These are phyloP conservation scores for Xiphophorus couchianus DNA, from an alignment of 2,113 vertebrate genomes.

Conservation along the genomic window DNA sequence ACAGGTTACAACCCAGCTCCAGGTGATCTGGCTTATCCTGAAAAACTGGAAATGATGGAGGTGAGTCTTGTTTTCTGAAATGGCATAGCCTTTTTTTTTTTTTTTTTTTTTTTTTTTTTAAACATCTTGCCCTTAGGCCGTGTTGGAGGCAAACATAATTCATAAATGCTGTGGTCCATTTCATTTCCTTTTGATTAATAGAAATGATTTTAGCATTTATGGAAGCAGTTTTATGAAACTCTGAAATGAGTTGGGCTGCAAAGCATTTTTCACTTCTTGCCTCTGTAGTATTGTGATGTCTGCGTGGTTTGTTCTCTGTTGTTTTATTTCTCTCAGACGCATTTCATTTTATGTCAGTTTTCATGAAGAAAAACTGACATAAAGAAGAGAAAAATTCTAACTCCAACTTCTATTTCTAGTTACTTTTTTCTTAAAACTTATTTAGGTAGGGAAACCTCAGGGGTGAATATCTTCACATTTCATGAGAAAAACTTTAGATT, in stretches of 20 bases:
- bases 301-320: neutral
- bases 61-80: conserved; percentile 61
- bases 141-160: neutral
- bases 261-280: neutral
- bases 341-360: conserved; percentile 24
- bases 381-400: conserved; percentile 9
- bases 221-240: neutral
- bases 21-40: conserved; percentile 94
- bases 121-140: neutral
- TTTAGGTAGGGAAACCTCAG: conserved; percentile 4
- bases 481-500: conserved; percentile 15
- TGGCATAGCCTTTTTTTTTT: neutral
- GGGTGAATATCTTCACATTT: conserved; percentile 9
- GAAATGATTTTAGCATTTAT: neutral
- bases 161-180: neutral
- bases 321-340: neutral
- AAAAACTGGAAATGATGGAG: conserved; percentile 99
- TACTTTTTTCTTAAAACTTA: conserved; percentile 12
- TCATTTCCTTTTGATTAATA: neutral
- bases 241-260: neutral
- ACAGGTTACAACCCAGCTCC: conserved; percentile 94
- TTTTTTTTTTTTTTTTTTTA: neutral
- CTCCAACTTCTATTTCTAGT: conserved; percentile 19
- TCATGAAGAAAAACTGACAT: neutral
- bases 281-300: neutral